These are phyloP conservation scores for Gopherus flavomarginatus DNA, from an alignment of 2,113 vertebrate genomes.

Conservation along the genomic window DNA sequence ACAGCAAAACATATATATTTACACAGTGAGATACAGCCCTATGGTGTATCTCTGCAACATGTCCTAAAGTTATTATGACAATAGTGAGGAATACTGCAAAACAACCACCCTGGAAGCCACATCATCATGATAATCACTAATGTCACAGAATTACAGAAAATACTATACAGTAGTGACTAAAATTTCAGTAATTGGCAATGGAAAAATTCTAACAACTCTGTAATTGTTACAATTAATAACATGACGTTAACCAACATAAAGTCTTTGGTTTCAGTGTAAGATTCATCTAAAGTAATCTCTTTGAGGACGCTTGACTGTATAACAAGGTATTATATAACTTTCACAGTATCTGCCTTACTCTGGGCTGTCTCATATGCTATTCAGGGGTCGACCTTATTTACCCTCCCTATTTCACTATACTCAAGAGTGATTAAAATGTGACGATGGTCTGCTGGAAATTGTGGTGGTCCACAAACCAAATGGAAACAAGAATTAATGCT, in stretches of 20 bases:
- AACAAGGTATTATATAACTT: background rate
- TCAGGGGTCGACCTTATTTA: background rate
- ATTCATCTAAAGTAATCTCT: background rate
- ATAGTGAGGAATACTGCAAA: background rate
- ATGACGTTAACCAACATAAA: background rate
- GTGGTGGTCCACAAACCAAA: background rate
- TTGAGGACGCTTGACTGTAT: accelerated
- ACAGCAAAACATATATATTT: background rate
- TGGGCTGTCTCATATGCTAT: accelerated
- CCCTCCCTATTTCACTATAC: background rate
- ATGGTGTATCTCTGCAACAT: constrained; percentile 19
- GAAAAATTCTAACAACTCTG: background rate
- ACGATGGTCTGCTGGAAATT: background rate
- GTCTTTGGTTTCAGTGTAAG: background rate
- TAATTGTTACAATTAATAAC: background rate
- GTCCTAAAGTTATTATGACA: background rate
- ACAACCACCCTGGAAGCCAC: background rate
- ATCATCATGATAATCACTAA: accelerated
- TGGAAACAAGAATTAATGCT: background rate
- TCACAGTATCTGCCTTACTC: background rate
- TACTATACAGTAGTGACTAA: background rate
- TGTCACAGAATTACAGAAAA: background rate
- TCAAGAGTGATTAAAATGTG: background rate
- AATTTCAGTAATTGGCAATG: background rate
- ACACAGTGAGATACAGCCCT: background rate